Percentiles rank a stretch among this genome's conserved stretches.
Conservation (phyloP, 35 echinoderm and acorn worm genomes). For the Anneissia japonica region DNA sequence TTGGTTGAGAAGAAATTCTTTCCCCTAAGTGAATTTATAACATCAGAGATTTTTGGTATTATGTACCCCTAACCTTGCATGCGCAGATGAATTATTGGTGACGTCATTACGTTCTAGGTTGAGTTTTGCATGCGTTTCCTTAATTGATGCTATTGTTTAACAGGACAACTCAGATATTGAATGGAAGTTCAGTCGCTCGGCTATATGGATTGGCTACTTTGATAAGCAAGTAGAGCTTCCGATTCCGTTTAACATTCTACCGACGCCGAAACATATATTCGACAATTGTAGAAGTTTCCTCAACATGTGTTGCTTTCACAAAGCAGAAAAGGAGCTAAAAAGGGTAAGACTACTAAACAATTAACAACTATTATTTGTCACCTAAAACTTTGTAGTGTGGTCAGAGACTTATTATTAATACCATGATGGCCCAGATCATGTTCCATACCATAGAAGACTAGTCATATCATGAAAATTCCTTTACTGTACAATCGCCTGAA, state of each 20-base stretch:
- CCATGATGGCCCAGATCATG: too few species aligned
- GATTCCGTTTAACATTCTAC: conserved; percentile 52
- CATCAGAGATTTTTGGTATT: not conserved
- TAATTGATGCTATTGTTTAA: not conserved
- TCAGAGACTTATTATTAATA: too few species aligned
- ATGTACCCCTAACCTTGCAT: too few species aligned
- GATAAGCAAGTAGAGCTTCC: conserved; percentile 15
- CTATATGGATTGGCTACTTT: conserved; percentile 35
- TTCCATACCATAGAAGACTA: too few species aligned
- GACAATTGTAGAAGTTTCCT: not conserved
- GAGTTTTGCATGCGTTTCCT: too few species aligned
- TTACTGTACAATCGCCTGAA: too few species aligned
- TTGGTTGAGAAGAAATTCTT: not conserved
- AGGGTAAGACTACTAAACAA: not conserved
- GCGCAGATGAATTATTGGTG: too few species aligned
- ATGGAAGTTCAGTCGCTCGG: conserved; percentile 42
- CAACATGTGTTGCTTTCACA: not conserved
- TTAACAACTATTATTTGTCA: too few species aligned
- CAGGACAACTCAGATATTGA: conserved; percentile 57
- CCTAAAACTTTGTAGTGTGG: too few species aligned
- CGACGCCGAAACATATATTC: not conserved
- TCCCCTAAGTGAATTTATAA: not conserved
- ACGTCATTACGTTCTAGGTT: too few species aligned
- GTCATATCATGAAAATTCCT: too few species aligned
- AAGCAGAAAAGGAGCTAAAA: not conserved